phyloP scores from a whole-genome alignment of 2,797 vertebrate genomes.

The Knipowitschia caucasica region DNA sequence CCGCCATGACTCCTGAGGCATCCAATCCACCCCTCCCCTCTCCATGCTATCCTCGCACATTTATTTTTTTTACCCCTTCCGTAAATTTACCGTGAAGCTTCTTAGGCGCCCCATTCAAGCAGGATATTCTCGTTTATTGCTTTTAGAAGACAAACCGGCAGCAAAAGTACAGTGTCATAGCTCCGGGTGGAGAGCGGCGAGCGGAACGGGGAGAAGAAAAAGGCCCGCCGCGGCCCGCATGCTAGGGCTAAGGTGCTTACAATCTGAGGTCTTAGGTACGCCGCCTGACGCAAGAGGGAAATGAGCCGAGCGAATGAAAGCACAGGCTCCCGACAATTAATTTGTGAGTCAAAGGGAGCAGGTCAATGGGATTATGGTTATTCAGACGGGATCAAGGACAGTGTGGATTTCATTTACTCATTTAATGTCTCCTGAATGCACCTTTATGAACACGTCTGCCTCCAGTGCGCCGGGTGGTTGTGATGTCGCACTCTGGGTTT shows the following conservation, averaged over 20 bases:
- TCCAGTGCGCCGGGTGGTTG: too few relatives aligned
- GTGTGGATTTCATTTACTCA: too few relatives aligned
- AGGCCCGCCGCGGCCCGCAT: conserved; percentile 20
- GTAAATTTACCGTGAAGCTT: conserved; percentile 86
- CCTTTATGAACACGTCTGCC: background rate
- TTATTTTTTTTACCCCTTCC: conserved; percentile 61
- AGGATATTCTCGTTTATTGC: conserved; percentile 84
- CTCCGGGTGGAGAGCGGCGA: conserved; percentile 46
- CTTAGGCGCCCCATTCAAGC: conserved; percentile 91
- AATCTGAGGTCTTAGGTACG: conserved; percentile 4
- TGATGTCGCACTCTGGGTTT: too few relatives aligned
- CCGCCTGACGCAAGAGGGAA: conserved; percentile 5
- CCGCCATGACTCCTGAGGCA: conserved; percentile 92
- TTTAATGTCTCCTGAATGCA: too few relatives aligned
- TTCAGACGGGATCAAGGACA: background rate
- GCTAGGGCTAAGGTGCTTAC: conserved; percentile 32
- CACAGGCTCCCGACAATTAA: conserved; percentile 18
- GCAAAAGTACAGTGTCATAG: conserved; percentile 61
- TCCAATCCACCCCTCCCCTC: conserved; percentile 75
- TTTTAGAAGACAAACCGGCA: conserved; percentile 72
- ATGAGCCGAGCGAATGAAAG: conserved; percentile 10
- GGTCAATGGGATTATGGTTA: conserved; percentile 2
- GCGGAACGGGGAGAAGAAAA: conserved; percentile 41
- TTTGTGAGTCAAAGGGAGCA: conserved; percentile 13
- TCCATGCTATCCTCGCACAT: too few relatives aligned